A percentile compares a stretch with the other conserved stretches of the same genome.
Conservation (phyloP, 2,888 invertebrate species). For the Drosophila cyrtoloma region DNA sequence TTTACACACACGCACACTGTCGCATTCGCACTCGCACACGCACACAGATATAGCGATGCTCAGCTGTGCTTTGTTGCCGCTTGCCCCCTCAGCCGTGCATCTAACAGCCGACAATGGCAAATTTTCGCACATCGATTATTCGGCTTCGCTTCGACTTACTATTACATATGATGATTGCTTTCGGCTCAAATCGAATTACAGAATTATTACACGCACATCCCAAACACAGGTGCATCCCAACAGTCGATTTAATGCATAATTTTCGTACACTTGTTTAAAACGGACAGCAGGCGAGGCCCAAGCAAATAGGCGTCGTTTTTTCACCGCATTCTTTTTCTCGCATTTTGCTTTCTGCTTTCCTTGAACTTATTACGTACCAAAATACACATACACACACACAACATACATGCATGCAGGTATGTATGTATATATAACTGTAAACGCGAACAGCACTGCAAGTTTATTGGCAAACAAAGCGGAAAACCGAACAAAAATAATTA, state of each 20-base stretch:
- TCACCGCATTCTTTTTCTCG: slow-evolving; percentile 51
- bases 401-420: slow-evolving; percentile 8
- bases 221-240: slow-evolving; percentile 21
- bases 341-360: slow-evolving; percentile 58
- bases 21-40: slow-evolving; percentile 10
- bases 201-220: slow-evolving; percentile 32
- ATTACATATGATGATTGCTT: slow-evolving; percentile 34
- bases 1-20: slow-evolving; percentile 12
- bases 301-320: slow-evolving; percentile 32
- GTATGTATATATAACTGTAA: slow-evolving; percentile 33
- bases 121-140: slow-evolving; percentile 65
- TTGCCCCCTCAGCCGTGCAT: slow-evolving; percentile 21
- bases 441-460: slow-evolving; percentile 34
- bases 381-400: slow-evolving; percentile 26
- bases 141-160: slow-evolving; percentile 33
- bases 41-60: slow-evolving; percentile 28
- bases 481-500: slow-evolving; percentile 37
- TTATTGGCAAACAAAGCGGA: slow-evolving; percentile 31
- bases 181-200: slow-evolving; percentile 20
- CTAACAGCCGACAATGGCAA: slow-evolving; percentile 42
- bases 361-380: slow-evolving; percentile 52
- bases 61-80: slow-evolving; percentile 57
- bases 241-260: slow-evolving; percentile 46
- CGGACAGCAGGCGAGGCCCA: slow-evolving; percentile 28
- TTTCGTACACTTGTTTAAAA: slow-evolving; percentile 11